A percentile compares a stretch with the other conserved stretches of the same genome.
phyloP scores from a whole-genome alignment of 2,888 invertebrate species.

The Strigamia crassipes region DNA sequence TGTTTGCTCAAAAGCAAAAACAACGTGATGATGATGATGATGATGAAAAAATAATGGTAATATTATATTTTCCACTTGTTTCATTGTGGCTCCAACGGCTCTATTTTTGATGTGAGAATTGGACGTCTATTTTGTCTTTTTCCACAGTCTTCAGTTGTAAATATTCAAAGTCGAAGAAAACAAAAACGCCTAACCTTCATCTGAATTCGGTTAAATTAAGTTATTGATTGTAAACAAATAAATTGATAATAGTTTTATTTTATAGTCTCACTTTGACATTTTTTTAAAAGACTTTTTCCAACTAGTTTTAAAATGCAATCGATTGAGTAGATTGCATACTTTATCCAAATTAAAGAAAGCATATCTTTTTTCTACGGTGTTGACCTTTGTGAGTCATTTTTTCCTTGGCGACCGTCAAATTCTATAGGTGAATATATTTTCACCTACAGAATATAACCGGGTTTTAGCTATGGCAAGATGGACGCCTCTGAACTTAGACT shows the following conservation, averaged over 20 bases:
- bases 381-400: too few relatives aligned
- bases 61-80: slow-evolving; percentile 47
- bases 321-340: not conserved
- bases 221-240: slow-evolving; percentile 48
- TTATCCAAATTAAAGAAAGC: too few relatives aligned
- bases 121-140: slow-evolving; percentile 39
- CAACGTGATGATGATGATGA: slow-evolving; percentile 2
- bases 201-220: slow-evolving; percentile 44
- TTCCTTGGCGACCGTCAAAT: too few relatives aligned
- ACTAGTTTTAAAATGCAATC: too few relatives aligned
- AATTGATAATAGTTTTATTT: slow-evolving; percentile 37
- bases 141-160: slow-evolving; percentile 47
- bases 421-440: too few relatives aligned
- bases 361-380: too few relatives aligned
- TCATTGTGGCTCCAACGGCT: slow-evolving; percentile 44
- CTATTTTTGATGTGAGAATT: slow-evolving; percentile 49
- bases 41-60: slow-evolving; percentile 16
- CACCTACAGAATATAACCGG: too few relatives aligned
- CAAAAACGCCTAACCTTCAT: slow-evolving; percentile 32
- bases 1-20: slow-evolving; percentile 49
- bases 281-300: too few relatives aligned
- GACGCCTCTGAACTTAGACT: too few relatives aligned
- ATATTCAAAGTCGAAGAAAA: slow-evolving; percentile 45
- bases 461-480: too few relatives aligned
- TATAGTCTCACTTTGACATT: slow-evolving; percentile 12